Base-by-base conservation (phyloP, 2,797 vertebrate genomes). In the Phoxinus dragarum region DNA sequence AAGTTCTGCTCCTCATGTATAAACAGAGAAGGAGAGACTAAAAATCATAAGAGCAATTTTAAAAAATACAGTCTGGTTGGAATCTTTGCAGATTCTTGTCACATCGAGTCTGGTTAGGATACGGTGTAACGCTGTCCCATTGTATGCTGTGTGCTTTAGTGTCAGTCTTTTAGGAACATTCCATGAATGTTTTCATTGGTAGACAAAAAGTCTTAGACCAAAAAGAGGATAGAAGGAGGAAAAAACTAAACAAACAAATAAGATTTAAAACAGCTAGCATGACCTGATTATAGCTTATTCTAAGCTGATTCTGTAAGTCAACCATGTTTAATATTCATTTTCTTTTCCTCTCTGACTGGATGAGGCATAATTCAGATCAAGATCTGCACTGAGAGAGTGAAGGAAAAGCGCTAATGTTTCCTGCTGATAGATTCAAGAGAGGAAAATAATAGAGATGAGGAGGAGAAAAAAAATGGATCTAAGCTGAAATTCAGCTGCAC, bases 391-490 rank as follows among this genome's bases (percentile, higher is more conserved):
- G n/a, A 73, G 73, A 59, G 73, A 38, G 78, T 47, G 68, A 78
- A 79, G 52, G 40, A 81, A 83, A 69, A 74, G 49, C 21, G 7
- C 68, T 90, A 88, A 87, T 89, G 86, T 87, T 93, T 92, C 89
- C 86, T 90, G 91, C 91, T 88, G 87, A 92, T 88, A 90, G 86
- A 92, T 93, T 94, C 91, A 90, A 84, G 90, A 88, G 91, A 90
- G 90, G 88, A 90, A 91, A 92, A 89, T 89, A 89, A 92, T 92
- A 88, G 83, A 86, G 66, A 36, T 64, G 76, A 31, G 76, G 86
- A 66, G 31, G 86, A 77, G 72, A 47, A 89, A 90, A 59, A 84
- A 85, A 81, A 82, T 68, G 78, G 77, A 84, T 85, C 81, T 80
- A 72, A 87, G 82, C 76, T 84, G 85, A 89, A 90, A 90, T 88